A percentile compares a stretch with the other conserved stretches of the same genome.
Conservation (phyloP, 2,113 vertebrate species). For the Sisor rabdophorus region DNA sequence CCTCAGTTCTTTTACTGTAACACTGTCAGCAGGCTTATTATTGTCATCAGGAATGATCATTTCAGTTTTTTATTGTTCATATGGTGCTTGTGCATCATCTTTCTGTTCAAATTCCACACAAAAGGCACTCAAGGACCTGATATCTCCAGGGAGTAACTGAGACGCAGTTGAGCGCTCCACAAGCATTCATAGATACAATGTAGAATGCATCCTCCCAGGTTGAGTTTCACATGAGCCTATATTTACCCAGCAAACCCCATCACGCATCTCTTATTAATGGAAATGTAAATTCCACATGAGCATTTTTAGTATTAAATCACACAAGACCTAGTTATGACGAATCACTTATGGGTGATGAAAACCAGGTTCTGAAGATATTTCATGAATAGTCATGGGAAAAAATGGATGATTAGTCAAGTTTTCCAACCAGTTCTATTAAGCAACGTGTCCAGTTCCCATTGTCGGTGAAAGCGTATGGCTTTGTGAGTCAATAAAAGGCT, state of each 20-base stretch:
- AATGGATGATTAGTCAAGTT: slow-evolving; percentile 1
- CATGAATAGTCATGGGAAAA: background rate
- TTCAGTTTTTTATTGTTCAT: slow-evolving; percentile 27
- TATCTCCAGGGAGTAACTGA: slow-evolving; percentile 22
- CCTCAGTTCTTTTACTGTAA: slow-evolving; percentile 13
- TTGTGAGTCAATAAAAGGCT: slow-evolving; percentile 41
- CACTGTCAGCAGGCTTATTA: slow-evolving; percentile 19
- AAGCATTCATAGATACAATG: slow-evolving; percentile 43
- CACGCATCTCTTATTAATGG: slow-evolving; percentile 40
- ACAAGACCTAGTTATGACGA: background rate
- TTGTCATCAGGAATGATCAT: slow-evolving; percentile 22
- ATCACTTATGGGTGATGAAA: background rate
- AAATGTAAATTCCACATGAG: slow-evolving; percentile 35
- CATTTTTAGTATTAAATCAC: slow-evolving; percentile 31
- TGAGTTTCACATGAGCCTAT: slow-evolving; percentile 45
- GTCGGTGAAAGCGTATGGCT: slow-evolving; percentile 25
- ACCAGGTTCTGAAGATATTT: background rate
- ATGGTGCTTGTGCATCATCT: slow-evolving; percentile 33
- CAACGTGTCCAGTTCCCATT: slow-evolving; percentile 16
- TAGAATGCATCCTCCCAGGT: slow-evolving; percentile 41
- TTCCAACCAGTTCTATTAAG: slow-evolving; percentile 22
- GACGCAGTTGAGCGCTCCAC: slow-evolving; percentile 40
- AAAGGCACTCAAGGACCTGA: slow-evolving; percentile 40
- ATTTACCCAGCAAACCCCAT: slow-evolving; percentile 38
- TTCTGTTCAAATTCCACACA: slow-evolving; percentile 34